These are phyloP conservation scores for Amazona ochrocephala DNA, from an alignment of 2,797 vertebrate genomes.

Conservation along the genomic window DNA sequence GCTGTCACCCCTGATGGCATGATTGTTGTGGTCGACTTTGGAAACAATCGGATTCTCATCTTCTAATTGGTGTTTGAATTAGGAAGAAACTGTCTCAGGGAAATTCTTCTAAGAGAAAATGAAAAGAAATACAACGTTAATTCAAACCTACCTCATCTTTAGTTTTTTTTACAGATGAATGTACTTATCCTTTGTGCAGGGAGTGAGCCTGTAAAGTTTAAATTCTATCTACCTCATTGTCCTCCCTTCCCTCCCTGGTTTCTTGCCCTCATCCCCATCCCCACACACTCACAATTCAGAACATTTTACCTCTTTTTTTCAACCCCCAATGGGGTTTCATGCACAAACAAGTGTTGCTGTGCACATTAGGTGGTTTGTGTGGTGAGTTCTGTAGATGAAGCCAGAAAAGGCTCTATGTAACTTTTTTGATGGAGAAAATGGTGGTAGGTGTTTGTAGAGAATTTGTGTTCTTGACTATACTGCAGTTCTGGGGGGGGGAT, in stretches of 20 bases:
- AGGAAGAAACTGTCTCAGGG: slow-evolving; percentile 84
- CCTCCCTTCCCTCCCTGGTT: slow-evolving; percentile 55
- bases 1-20: slow-evolving; percentile 96
- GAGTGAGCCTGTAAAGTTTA: slow-evolving; percentile 94
- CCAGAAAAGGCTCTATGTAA: slow-evolving; percentile 70
- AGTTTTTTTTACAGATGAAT: slow-evolving; percentile 94
- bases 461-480: slow-evolving; percentile 72
- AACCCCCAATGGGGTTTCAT: slow-evolving; percentile 34
- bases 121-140: slow-evolving; percentile 85
- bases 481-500: slow-evolving; percentile 54
- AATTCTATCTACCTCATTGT: slow-evolving; percentile 94
- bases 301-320: slow-evolving; percentile 39
- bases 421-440: slow-evolving; percentile 45
- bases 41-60: slow-evolving; percentile 98
- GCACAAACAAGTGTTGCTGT: slow-evolving; percentile 70
- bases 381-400: slow-evolving; percentile 72
- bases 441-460: slow-evolving; percentile 53
- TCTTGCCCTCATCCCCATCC: neutral
- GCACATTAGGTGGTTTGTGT: slow-evolving; percentile 70
- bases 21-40: slow-evolving; percentile 99
- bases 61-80: slow-evolving; percentile 84
- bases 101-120: slow-evolving; percentile 78
- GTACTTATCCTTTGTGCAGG: slow-evolving; percentile 93
- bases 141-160: slow-evolving; percentile 98
- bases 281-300: slow-evolving; percentile 51